phyloP scores from a whole-genome alignment of 2,888 invertebrate species.

The Odontocolon sp. region DNA sequence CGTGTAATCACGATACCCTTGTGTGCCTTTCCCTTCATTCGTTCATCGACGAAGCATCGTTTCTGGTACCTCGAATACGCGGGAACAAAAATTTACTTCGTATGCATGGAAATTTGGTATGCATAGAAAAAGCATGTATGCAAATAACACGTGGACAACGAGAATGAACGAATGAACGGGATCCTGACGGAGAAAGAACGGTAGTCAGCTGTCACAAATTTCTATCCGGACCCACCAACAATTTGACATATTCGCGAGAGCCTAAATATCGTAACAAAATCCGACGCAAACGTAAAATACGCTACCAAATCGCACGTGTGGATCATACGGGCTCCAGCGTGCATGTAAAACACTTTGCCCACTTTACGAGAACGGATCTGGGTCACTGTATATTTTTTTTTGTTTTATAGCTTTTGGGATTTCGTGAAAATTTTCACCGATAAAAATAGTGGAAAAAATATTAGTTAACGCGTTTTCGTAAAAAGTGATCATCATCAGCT shows the following conservation, averaged over 20 bases:
- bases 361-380: background rate
- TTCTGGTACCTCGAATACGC: conserved; percentile 18
- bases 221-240: background rate
- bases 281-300: background rate
- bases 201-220: conserved; percentile 18
- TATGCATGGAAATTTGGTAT: conserved; percentile 57
- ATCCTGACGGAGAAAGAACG: conserved; percentile 4
- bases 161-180: conserved; percentile 3
- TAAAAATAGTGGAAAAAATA: background rate
- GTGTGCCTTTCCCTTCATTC: background rate
- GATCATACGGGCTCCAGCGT: background rate
- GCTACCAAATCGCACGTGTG: background rate
- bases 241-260: background rate
- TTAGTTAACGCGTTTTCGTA: background rate
- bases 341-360: conserved; percentile 4
- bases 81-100: conserved; percentile 46
- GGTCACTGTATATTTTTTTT: conserved; percentile 10
- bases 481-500: conserved; percentile 2
- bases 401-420: conserved; percentile 5
- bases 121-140: conserved; percentile 53
- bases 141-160: conserved; percentile 39
- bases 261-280: conserved; percentile 13
- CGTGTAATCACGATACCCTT: background rate
- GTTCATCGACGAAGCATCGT: background rate
- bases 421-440: background rate